Evolutionary conservation across 2,797 vertebrate species (phyloP), one percentile per base, ranked within the genome.

Genomic region (Nyctalus aviator): DNA sequence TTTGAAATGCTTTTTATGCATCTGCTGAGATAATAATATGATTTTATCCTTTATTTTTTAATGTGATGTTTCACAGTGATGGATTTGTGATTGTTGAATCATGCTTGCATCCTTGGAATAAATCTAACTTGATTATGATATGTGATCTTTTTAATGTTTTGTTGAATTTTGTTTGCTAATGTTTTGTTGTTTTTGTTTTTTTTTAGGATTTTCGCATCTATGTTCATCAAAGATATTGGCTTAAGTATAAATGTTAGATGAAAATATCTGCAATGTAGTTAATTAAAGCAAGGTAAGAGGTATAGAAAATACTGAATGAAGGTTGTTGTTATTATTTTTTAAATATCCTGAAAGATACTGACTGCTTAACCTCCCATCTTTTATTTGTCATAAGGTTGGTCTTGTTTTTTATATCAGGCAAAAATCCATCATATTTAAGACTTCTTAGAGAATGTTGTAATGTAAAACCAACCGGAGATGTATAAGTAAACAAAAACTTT

Each of bases 331-430:
- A 6, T 78, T 57, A 27, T 55, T 62, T 64, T 64, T 21, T 46
- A 64, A 15, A 82, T 64, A 82, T 13, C 12, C 12, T 64, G 57
- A 17, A 32, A 46, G 20, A 20, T 25, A 79, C 30, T 30, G 25
- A 30, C 55, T 41, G 14, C 44, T 86, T 84, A 92, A 90, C 53
- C 57, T 90, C 62, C 71, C 57, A 41, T 84, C 84, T 93, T 66
- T 85, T 77, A 50, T 62, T 85, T 84, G 77, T 71, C 3, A 0
- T 72, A 94, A 91, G 46, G 83, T 94, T 91, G 90, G 64, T 79
- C 75, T 95, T 90, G 50, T 83, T 53, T 59, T 94, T 83, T 86
- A 32, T 83, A 79, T 83, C 94, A 93, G 78, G 57, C 75, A 83
- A 72, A 71, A 79, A 25, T 48, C 44, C 78, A 66, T 79, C 18